phyloP scores from a whole-genome alignment of 35 echinoderm and acorn worm genomes.

The Eucidaris tribuloides region DNA sequence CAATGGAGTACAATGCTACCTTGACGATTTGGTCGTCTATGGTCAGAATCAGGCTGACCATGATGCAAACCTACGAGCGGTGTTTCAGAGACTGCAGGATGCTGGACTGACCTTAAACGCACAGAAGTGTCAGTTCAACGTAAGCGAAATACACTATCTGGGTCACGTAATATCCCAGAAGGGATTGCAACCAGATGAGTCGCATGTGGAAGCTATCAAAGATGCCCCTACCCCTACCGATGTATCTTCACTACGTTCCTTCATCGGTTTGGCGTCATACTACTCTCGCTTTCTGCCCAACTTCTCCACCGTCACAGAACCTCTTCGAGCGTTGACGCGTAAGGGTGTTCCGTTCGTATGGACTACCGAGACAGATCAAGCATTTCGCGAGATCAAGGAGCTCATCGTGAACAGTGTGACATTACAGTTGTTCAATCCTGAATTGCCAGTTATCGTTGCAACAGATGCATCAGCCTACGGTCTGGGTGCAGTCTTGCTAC shows the following conservation, averaged over 20 bases:
- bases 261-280: slow-evolving; percentile 31
- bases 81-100: not conserved
- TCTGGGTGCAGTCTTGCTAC: slow-evolving; percentile 41
- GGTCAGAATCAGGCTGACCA: not conserved
- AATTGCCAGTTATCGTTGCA: slow-evolving; percentile 12
- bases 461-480: slow-evolving; percentile 56
- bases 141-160: not conserved
- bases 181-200: slow-evolving; percentile 7
- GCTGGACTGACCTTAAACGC: slow-evolving; percentile 6
- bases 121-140: slow-evolving; percentile 52
- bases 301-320: slow-evolving; percentile 36
- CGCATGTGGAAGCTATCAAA: slow-evolving; percentile 19
- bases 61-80: not conserved
- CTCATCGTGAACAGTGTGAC: not conserved
- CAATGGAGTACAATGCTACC: slow-evolving; percentile 12
- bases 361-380: not conserved
- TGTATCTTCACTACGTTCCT: not conserved
- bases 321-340: slow-evolving; percentile 12
- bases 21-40: slow-evolving; percentile 57
- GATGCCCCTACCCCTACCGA: slow-evolving; percentile 12
- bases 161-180: slow-evolving; percentile 29
- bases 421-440: slow-evolving; percentile 7
- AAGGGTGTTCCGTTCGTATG: slow-evolving; percentile 33
- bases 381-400: slow-evolving; percentile 33
- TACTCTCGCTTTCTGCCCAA: slow-evolving; percentile 42